Percentiles rank a stretch among this genome's conserved stretches.
These are phyloP conservation scores for Holcopasites calliopsidis DNA, from an alignment of 1,140 invertebrate genomes.

Conservation along the genomic window DNA sequence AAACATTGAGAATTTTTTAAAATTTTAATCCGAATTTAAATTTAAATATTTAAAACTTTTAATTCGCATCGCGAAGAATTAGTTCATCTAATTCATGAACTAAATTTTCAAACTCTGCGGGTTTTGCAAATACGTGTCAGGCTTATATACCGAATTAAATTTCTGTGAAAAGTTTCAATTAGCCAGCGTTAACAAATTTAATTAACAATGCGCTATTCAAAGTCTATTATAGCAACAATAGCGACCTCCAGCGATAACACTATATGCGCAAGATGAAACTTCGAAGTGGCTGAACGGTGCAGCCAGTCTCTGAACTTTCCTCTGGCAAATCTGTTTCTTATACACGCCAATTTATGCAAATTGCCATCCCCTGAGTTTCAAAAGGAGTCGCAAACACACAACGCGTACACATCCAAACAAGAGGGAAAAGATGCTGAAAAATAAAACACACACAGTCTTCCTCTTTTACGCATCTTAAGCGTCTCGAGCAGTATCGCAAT, in stretches of 20 bases:
- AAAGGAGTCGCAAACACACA: not conserved
- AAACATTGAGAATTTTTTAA: no score
- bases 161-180: not conserved
- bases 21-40: no score
- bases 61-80: no score
- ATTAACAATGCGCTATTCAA: not conserved
- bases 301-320: not conserved
- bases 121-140: no score
- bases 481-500: not conserved
- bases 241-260: not conserved
- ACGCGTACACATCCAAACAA: not conserved
- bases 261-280: not conserved
- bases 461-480: not conserved
- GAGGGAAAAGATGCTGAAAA: not conserved
- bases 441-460: no score
- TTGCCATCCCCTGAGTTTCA: not conserved
- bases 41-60: no score
- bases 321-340: not conserved
- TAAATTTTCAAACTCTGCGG: no score
- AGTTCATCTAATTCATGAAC: no score
- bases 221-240: not conserved
- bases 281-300: not conserved
- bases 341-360: not conserved
- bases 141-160: not conserved
- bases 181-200: not conserved